Percentiles rank a stretch among this genome's conserved stretches.
phyloP scores from a whole-genome alignment of 1,140 invertebrate species.

The Pogonognathellus flavescens region DNA sequence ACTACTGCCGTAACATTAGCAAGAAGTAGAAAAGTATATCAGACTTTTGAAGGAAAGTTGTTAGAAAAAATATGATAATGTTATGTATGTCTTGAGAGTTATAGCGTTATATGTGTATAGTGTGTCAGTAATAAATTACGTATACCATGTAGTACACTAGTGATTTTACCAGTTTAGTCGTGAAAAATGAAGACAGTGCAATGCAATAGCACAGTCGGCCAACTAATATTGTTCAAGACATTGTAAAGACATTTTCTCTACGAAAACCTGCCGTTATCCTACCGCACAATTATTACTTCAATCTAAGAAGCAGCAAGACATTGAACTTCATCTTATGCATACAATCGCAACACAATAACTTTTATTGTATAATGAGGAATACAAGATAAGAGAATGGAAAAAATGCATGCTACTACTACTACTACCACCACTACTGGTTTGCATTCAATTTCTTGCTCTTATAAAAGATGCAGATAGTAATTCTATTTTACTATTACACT shows the following conservation, averaged over 20 bases:
- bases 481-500: not conserved
- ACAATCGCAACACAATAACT: conserved; percentile 34
- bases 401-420: not conserved
- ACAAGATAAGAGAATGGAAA: conserved; percentile 14
- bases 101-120: no score
- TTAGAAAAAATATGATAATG: no score
- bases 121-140: no score
- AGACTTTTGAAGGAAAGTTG: no score
- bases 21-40: no score
- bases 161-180: no score
- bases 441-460: not conserved
- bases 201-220: no score
- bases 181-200: no score
- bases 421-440: conserved; percentile 2
- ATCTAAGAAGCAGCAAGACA: conserved; percentile 13
- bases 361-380: conserved; percentile 43
- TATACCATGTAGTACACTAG: no score
- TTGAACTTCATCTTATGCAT: conserved; percentile 35
- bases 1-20: no score
- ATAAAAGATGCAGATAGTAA: not conserved
- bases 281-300: conserved; percentile 19
- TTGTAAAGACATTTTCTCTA: conserved; percentile 30
- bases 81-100: no score
- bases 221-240: no score
- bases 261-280: conserved; percentile 25